Evolutionary conservation across 2,888 invertebrate genomes (phyloP), one percentile per base, ranked within the genome.

Genomic region (Danaus chrysippus): DNA sequence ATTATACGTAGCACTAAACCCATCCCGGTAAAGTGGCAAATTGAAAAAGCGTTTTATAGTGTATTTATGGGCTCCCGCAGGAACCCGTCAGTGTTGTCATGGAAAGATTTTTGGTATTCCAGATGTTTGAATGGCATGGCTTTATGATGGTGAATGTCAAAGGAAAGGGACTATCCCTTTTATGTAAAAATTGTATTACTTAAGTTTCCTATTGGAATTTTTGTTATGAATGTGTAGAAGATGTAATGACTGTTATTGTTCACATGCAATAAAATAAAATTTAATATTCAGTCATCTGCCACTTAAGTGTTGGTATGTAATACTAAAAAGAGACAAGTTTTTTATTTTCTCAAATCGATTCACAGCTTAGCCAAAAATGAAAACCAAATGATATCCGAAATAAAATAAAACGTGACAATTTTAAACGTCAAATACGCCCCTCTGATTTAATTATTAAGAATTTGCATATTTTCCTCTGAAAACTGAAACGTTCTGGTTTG

Each of bases 11-110:
- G 63, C 68, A 66, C 69, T 61, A 69, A 63, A 68, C 68, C 63
- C 64, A 67, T 67, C 67, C 63, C 71, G 68, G 70, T 65, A 72
- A 73, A 74, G 77, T 81, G 81, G 79, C 81, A 82, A 82, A 86
- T 86, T 84, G 85, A 84, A 84, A 81, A 79, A 76, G 74, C 73
- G 68, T 75, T 80, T 83, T 86, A 86, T 79, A 78, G 78, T 79
- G 74, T 75, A 77, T 81, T 85, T 83, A 84, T 75, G 79, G 81
- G 61, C 58, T 65, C 64, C 68, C 73, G 67, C 65, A 69, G 70
- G 69, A 74, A 74, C 76, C 73, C 73, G 74, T 67, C 72, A 71
- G 69, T 72, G 71, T 71, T 73, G 75, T 73, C 71, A 72, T 68
- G 70, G 67, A 69, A 70, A 67, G 70, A 73, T 71, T 75, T 82